These are phyloP conservation scores for Exaiptasia diaphana DNA, from an alignment of 64 coral and sea anemone species.

Conservation along the genomic window DNA sequence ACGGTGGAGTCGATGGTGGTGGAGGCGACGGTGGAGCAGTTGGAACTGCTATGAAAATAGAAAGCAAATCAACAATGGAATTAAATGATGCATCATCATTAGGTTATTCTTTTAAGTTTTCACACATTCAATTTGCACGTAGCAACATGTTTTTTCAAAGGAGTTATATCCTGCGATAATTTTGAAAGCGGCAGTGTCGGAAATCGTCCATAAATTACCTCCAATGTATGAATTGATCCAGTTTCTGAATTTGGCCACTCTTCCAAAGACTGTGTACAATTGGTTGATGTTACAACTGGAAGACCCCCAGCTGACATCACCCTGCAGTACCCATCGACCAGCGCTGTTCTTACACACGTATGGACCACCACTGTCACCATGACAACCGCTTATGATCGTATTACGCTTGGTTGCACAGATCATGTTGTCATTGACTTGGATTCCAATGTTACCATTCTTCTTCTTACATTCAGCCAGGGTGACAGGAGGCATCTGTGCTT, in stretches of 20 bases:
- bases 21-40: not conserved
- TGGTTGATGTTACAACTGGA: conserved; percentile 20
- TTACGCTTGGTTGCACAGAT: conserved; percentile 54
- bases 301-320: conserved; percentile 59
- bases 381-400: conserved; percentile 64
- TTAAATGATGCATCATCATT: too few relatives aligned
- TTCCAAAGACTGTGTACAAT: conserved; percentile 57
- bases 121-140: too few relatives aligned
- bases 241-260: conserved; percentile 69
- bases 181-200: too few relatives aligned
- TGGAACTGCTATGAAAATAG: too few relatives aligned
- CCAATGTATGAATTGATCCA: conserved; percentile 51
- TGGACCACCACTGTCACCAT: conserved; percentile 85
- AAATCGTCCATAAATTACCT: too few relatives aligned
- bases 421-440: conserved; percentile 57
- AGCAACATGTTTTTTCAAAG: too few relatives aligned
- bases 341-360: conserved; percentile 42
- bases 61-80: too few relatives aligned
- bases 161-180: too few relatives aligned
- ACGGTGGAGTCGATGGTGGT: not conserved
- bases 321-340: conserved; percentile 61
- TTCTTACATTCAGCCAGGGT: conserved; percentile 31
- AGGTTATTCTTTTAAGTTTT: too few relatives aligned
- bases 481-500: conserved; percentile 64
- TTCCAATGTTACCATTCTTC: conserved; percentile 18